phyloP scores from a whole-genome alignment of 2,888 invertebrate species.

The Scrobipalpa costella region DNA sequence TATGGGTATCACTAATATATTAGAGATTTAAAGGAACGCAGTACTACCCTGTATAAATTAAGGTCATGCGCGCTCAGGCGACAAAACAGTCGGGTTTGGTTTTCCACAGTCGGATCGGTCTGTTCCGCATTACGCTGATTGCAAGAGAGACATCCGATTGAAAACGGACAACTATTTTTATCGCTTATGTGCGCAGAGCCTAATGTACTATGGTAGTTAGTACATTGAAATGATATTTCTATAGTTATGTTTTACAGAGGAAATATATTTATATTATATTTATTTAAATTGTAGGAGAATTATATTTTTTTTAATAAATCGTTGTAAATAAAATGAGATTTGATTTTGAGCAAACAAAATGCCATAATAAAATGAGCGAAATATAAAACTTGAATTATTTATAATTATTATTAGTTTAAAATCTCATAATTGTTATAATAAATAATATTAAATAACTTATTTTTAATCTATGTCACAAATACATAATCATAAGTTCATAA shows the following conservation, averaged over 20 bases:
- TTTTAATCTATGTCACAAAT: background rate
- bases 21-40: no score
- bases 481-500: background rate
- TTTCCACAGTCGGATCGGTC: no score
- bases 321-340: constrained; percentile 33
- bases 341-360: constrained; percentile 43
- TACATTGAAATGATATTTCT: no score
- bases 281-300: background rate
- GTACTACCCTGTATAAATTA: no score
- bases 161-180: background rate
- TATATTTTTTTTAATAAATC: background rate
- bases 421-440: background rate
- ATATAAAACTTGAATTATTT: background rate
- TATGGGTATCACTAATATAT: no score
- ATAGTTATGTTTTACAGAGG: background rate
- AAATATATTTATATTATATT: background rate
- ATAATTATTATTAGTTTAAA: constrained; percentile 10
- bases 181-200: background rate
- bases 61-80: no score
- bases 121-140: no score
- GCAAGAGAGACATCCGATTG: no score
- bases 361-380: background rate
- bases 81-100: no score
- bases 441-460: background rate
- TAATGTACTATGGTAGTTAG: no score